Conservation (phyloP, 2,113 vertebrate species). For the Paralichthys olivaceus region DNA sequence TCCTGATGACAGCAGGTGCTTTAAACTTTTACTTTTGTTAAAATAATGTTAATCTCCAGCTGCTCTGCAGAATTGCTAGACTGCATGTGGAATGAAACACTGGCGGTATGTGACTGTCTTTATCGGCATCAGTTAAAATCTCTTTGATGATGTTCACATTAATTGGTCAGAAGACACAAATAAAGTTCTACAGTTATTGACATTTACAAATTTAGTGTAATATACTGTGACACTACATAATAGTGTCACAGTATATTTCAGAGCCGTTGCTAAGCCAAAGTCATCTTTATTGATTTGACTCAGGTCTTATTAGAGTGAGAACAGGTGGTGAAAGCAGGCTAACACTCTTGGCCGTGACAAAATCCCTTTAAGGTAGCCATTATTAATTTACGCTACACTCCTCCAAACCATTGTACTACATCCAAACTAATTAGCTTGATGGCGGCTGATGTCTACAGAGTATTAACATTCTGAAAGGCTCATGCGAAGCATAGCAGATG, state of each 20-base stretch:
- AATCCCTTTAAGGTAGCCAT: constrained; percentile 78
- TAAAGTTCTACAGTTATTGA: no score
- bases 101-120: background rate
- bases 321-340: constrained; percentile 66
- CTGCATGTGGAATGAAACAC: background rate
- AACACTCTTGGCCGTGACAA: constrained; percentile 77
- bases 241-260: constrained; percentile 6
- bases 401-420: constrained; percentile 77
- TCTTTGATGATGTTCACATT: background rate
- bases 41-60: background rate
- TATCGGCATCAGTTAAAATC: background rate
- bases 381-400: constrained; percentile 81
- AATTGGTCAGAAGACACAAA: no score
- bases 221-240: no score
- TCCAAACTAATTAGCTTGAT: constrained; percentile 85
- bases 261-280: constrained; percentile 14
- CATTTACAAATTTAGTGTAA: background rate
- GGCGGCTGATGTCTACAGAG: constrained; percentile 72
- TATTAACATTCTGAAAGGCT: constrained; percentile 81
- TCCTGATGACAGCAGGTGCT: no score
- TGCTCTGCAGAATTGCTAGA: background rate
- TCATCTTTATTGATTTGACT: constrained; percentile 52
- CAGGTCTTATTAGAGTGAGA: constrained; percentile 50
- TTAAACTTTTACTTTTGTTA: background rate
- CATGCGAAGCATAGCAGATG: constrained; percentile 76